phyloP scores from a whole-genome alignment of 2,113 vertebrate species.

The Nibea coibor region DNA sequence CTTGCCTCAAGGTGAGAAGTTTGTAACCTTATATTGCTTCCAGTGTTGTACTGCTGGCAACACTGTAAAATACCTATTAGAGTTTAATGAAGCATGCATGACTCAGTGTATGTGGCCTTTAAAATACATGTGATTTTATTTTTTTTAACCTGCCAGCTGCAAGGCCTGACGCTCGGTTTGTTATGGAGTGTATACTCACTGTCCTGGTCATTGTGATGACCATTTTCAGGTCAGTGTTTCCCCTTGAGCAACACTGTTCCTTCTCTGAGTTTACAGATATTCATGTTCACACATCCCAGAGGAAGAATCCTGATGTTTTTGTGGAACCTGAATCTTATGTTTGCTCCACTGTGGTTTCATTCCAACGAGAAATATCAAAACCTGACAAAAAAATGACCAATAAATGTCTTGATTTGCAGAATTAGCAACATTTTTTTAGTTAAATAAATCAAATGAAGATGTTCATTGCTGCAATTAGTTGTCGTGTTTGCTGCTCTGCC shows the following conservation, averaged over 20 bases:
- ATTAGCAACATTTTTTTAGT: too few species aligned
- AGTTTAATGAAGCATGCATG: slow-evolving; percentile 12
- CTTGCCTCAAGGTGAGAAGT: not conserved
- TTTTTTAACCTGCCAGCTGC: not conserved
- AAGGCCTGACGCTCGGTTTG: not conserved
- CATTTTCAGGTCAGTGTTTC: not conserved
- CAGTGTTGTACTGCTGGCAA: not conserved
- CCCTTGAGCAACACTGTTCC: not conserved
- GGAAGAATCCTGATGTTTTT: slow-evolving; percentile 4
- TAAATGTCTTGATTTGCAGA: too few species aligned
- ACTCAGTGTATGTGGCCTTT: not conserved
- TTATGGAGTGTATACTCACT: not conserved
- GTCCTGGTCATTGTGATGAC: not conserved
- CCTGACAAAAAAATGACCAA: too few species aligned
- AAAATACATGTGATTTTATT: not conserved
- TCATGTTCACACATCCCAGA: not conserved
- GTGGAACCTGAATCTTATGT: too few species aligned
- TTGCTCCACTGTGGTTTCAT: too few species aligned
- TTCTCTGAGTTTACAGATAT: not conserved
- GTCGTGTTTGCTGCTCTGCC: not conserved
- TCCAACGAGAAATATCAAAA: too few species aligned
- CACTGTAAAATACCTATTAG: slow-evolving; percentile 12
- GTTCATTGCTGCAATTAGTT: not conserved
- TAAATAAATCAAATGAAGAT: not conserved
- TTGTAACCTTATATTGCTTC: slow-evolving; percentile 4